A percentile compares a stretch with the other conserved stretches of the same genome.
Evolutionary conservation across 2,888 invertebrate genomes (phyloP).

Genomic region (Erebia ligea): DNA sequence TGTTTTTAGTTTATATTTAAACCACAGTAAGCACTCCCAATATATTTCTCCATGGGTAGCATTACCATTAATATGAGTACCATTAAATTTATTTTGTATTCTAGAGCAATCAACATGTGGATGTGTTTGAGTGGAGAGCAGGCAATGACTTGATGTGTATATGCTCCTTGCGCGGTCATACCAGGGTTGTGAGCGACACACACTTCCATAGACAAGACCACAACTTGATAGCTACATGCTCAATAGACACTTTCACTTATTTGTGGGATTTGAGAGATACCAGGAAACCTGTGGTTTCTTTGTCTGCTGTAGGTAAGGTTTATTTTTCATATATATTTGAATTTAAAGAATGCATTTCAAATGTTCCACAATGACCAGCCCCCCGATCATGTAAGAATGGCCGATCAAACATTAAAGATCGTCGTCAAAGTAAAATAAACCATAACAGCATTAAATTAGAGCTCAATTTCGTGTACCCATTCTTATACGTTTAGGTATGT

Average conservation of each 20-base stretch:
- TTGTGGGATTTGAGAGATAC: conserved; percentile 96
- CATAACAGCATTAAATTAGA: no score
- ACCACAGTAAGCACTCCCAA: no score
- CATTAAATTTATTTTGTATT: conserved; percentile 21
- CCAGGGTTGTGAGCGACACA: conserved; percentile 93
- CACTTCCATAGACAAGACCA: conserved; percentile 91
- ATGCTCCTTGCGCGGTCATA: conserved; percentile 90
- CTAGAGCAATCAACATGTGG: conserved; percentile 94
- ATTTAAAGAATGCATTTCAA: not conserved
- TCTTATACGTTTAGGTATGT: no score
- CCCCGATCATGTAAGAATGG: no score
- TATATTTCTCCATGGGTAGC: no score
- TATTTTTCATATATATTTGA: not conserved
- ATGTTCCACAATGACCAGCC: no score
- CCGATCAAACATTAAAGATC: no score
- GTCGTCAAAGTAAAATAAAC: no score
- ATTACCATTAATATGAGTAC: no score
- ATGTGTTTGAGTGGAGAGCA: conserved; percentile 91
- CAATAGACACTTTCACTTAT: conserved; percentile 96
- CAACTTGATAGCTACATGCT: conserved; percentile 89
- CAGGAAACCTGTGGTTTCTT: conserved; percentile 90
- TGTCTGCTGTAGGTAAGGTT: conserved; percentile 92
- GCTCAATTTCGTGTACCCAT: no score
- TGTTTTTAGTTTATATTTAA: no score
- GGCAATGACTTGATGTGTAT: conserved; percentile 88